phyloP scores from a whole-genome alignment of 2,113 vertebrate genomes.

The Scophthalmus maximus region DNA sequence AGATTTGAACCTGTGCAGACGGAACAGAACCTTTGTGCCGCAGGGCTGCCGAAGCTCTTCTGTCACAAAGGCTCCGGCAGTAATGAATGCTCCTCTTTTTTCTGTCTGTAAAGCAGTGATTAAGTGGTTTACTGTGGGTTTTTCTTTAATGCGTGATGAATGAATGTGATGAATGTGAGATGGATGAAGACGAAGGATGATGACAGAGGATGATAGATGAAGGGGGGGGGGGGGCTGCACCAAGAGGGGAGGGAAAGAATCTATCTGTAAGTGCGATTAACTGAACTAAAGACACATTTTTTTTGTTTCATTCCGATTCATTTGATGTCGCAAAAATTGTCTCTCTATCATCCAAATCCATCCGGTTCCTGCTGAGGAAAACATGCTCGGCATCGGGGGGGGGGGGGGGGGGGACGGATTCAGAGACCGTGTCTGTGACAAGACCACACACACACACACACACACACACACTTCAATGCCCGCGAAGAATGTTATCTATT shows the following conservation, averaged over 20 bases:
- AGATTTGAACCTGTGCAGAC: neutral
- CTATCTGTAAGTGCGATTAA: neutral
- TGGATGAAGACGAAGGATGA: conserved; percentile 16
- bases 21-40: too few species aligned
- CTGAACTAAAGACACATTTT: too few species aligned
- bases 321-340: neutral
- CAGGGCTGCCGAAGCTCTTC: neutral
- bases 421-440: conserved; percentile 38
- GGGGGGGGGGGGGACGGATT: too few species aligned
- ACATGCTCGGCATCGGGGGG: conserved; percentile 12
- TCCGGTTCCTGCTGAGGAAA: neutral
- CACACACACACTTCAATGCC: conserved; percentile 43
- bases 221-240: neutral
- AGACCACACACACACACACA: conserved; percentile 41
- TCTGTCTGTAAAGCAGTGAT: neutral
- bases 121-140: neutral
- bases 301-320: neutral
- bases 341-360: neutral
- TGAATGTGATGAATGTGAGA: conserved; percentile 27
- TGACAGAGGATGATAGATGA: conserved; percentile 40
- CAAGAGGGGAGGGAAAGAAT: too few species aligned
- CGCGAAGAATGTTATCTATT: conserved; percentile 66
- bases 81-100: too few species aligned
- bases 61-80: neutral
- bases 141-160: conserved; percentile 7